Conservation (phyloP, 2,888 invertebrate genomes). For the Athripsodes cinereus region DNA sequence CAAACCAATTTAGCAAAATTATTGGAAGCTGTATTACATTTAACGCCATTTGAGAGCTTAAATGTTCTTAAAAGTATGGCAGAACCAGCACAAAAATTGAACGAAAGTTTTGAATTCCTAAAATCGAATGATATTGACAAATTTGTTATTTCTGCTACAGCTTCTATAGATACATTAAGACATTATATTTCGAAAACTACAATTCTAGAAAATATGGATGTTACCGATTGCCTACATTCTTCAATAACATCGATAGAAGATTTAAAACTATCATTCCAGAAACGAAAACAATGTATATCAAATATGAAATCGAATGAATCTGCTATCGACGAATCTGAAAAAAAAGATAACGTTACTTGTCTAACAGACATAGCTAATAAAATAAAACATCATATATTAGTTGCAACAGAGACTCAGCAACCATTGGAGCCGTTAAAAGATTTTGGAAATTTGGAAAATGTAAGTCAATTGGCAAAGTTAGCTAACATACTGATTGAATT, state of each 20-base stretch:
- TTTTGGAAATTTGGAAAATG: constrained; percentile 14
- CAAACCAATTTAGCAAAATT: constrained; percentile 50
- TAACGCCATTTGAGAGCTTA: constrained; percentile 36
- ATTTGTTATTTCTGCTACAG: constrained; percentile 36
- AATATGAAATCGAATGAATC: neutral
- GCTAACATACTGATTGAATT: constrained; percentile 24
- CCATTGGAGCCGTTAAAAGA: neutral
- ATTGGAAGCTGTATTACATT: constrained; percentile 52
- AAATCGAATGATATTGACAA: constrained; percentile 38
- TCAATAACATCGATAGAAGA: constrained; percentile 6
- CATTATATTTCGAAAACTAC: constrained; percentile 31
- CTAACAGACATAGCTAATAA: constrained; percentile 20
- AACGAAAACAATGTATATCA: neutral
- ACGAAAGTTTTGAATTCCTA: constrained; percentile 40
- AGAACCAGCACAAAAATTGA: constrained; percentile 46
- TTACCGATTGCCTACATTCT: constrained; percentile 7
- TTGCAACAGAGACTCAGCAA: constrained; percentile 2
- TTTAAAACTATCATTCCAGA: neutral
- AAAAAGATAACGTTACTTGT: constrained; percentile 8
- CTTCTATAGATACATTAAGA: constrained; percentile 36
- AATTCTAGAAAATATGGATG: neutral
- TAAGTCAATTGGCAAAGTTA: constrained; percentile 15
- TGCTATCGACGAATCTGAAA: neutral
- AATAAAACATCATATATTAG: constrained; percentile 11
- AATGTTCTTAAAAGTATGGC: constrained; percentile 45